Evolutionary conservation across 2,797 vertebrate species (phyloP), one percentile per base, ranked within the genome.

Genomic region (Cygnus olor): DNA sequence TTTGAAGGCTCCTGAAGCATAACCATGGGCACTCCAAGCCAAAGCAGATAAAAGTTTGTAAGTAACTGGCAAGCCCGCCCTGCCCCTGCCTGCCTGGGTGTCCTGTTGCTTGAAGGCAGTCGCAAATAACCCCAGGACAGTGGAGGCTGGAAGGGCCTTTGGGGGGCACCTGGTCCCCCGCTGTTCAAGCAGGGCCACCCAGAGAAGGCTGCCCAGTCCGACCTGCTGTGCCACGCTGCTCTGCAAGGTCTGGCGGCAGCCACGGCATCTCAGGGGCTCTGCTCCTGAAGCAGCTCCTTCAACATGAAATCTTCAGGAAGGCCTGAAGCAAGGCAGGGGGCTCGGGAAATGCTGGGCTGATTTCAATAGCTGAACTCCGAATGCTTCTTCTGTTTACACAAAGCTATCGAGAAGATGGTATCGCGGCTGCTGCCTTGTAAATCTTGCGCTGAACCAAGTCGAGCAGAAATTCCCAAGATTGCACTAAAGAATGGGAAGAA

Each of bases 381-480:
- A 32, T 40, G 18, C 19, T 32, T 34, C 36, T 47, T 58, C 44
- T 38, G 80, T 89, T 65, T 79, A 40, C 58, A 63, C 0, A 1
- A n/a, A 24, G 25, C 76, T 86, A 77, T 58, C 22, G 49, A 51
- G 64, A 69, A 84, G 65, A 77, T 61, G 49, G 36, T 74, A 87
- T 57, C 32, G 24, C 25, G 24, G 16, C 0, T 1, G 40, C 24
- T 84, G 53, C 57, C 44, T 19, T 0, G 2, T 32, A 69, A 82
- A 82, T 36, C 38, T 66, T 60, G 28, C 0, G 0, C 34, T 45
- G 72, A 58, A 47, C 38, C n/a, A 61, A 71, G 45, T 74, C 49
- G 83, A 71, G 81, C 34, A 73, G 66, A 91, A 88, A 88, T 63
- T 47, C 20, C 53, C 21, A 63, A 32, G 16, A 66, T 6, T 40